Evolutionary conservation across 2,797 vertebrate species (phyloP).

Genomic region (Enteromius unitaeniatus): DNA sequence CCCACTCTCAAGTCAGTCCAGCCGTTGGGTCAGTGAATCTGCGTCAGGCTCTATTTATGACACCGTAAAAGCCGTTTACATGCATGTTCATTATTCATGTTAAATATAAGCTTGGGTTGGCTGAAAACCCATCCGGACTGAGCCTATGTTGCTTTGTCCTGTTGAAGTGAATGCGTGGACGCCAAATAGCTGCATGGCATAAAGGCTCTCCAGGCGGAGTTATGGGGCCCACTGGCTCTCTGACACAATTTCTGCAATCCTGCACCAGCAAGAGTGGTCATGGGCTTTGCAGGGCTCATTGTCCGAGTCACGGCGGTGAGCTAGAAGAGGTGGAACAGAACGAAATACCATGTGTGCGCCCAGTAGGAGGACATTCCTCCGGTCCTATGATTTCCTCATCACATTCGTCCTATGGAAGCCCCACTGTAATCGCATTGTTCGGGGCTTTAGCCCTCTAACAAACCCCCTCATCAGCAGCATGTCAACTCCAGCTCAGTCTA

Average conservation of each 20-base stretch:
- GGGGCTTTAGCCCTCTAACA: conserved; percentile 65
- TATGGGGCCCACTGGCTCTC: conserved; percentile 73
- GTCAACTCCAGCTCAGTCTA: conserved; percentile 63
- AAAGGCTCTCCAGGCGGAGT: conserved; percentile 35
- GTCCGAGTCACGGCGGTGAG: conserved; percentile 72
- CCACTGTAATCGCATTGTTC: conserved; percentile 79
- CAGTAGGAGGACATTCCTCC: conserved; percentile 91
- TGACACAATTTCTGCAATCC: conserved; percentile 67
- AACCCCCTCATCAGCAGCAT: conserved; percentile 70
- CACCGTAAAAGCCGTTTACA: conserved; percentile 65
- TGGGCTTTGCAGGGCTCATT: conserved; percentile 64
- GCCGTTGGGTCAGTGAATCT: conserved; percentile 76
- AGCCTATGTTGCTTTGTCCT: conserved; percentile 24
- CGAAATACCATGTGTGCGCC: conserved; percentile 87
- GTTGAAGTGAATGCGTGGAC: conserved; percentile 46
- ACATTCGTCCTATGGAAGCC: conserved; percentile 76
- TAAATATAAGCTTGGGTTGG: conserved; percentile 8
- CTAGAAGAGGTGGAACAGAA: conserved; percentile 65
- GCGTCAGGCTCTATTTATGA: conserved; percentile 73
- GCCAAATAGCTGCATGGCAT: conserved; percentile 47
- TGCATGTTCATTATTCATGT: conserved; percentile 51
- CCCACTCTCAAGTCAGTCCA: conserved; percentile 71
- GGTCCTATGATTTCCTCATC: conserved; percentile 82
- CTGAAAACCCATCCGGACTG: conserved; percentile 6
- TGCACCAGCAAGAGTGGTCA: conserved; percentile 75